Base-by-base conservation (phyloP, 2,888 invertebrate genomes). In the Rotaria socialis region DNA sequence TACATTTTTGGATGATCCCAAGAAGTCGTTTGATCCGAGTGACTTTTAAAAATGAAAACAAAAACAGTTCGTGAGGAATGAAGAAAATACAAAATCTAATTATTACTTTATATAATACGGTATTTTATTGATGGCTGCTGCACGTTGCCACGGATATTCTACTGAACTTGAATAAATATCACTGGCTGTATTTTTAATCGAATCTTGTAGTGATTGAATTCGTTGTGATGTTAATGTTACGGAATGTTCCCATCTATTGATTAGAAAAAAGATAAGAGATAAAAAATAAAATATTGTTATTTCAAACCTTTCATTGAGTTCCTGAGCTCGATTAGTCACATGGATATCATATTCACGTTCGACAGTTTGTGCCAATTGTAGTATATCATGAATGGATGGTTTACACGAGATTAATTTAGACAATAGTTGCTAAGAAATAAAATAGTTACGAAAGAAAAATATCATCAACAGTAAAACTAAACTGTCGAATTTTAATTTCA, bases 1-100 rank as follows among this genome's bases (percentile, higher is more conserved):
- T 67, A 75, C 74, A 86, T 85, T 85, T 86, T 86, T 24, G 86
- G 86, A 80, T 86, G 86, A 84, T 86, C 85, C 86, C 86, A 86
- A 84, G 85, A 85, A 24, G 86, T 86, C n/a, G 52, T 85, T 67
- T 85, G 85, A 85, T 60, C 85, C 16, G 85, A 80, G 80, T 86
- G 86, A 60, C 86, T 86, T 24, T 11, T 10, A 43, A 22, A 75
- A 47, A 24, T 43, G 1, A 47, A 22, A 75, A 75, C 14, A 5
- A 14, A 14, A 14, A 52, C 52, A 85, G 3, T 14, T 47, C 35
- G 50, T 14, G 7, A 58, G 3, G 47, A 52, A 84, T 14, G 24
- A 50, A 10, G 27, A 67, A 22, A 67, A 56, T 84, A 27, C 7
- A 7, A 16, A n/a, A 24, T 8, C 14, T 16, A 14, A 1, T 43